These are phyloP conservation scores for Xanthostigma xanthostigma DNA, from an alignment of 2,888 invertebrate genomes.

Conservation along the genomic window DNA sequence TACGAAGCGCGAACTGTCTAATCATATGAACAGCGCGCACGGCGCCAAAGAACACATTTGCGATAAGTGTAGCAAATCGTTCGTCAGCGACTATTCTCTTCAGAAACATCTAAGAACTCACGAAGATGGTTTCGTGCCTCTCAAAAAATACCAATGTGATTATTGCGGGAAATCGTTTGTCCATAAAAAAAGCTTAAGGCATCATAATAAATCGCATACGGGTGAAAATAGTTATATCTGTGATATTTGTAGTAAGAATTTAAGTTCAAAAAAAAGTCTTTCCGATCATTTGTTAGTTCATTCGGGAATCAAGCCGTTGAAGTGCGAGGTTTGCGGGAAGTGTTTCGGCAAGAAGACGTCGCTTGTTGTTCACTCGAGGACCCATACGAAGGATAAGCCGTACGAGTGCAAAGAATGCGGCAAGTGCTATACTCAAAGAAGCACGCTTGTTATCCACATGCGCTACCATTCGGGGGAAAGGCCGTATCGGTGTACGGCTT, in stretches of 20 bases:
- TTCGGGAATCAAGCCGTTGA: constrained; percentile 1
- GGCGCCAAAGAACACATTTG: constrained; percentile 18
- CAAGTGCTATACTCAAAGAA: constrained; percentile 36
- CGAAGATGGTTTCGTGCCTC: constrained; percentile 30
- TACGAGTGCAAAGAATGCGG: constrained; percentile 37
- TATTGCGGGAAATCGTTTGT: constrained; percentile 21
- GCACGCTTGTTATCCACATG: constrained; percentile 32
- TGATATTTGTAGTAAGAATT: constrained; percentile 7
- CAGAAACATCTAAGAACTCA: constrained; percentile 21
- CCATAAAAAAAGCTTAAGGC: constrained; percentile 4
- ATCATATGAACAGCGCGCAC: not conserved
- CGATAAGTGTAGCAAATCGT: constrained; percentile 28
- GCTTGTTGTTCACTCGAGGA: constrained; percentile 33
- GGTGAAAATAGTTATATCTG: constrained; percentile 4
- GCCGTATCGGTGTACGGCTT: constrained; percentile 36
- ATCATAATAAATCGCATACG: constrained; percentile 1
- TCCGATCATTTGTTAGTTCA: constrained; percentile 1
- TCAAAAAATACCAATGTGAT: constrained; percentile 22
- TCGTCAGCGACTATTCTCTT: constrained; percentile 12
- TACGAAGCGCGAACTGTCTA: constrained; percentile 1
- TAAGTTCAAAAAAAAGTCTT: constrained; percentile 4
- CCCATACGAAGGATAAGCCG: constrained; percentile 35
- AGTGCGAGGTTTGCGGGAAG: constrained; percentile 16
- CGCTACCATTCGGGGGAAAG: constrained; percentile 38
- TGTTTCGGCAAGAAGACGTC: constrained; percentile 24